A percentile compares a stretch with the other conserved stretches of the same genome.
Evolutionary conservation across 2,888 invertebrate species (phyloP).

Genomic region (Dascillus cervinus): DNA sequence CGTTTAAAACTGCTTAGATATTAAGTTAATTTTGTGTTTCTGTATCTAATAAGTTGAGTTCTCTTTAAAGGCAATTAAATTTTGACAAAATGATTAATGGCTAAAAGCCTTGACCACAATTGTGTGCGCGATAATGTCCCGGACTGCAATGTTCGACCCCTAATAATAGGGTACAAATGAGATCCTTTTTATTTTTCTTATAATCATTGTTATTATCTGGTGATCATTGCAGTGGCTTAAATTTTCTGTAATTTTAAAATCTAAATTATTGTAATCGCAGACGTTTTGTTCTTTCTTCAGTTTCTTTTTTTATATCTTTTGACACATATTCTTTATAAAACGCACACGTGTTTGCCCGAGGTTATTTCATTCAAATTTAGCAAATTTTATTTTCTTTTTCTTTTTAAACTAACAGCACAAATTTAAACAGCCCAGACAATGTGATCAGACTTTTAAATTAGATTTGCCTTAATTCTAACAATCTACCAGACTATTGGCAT

Average conservation of each 20-base stretch:
- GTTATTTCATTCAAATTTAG: no score
- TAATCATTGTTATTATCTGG: conserved; percentile 35
- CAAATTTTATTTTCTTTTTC: no score
- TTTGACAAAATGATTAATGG: conserved; percentile 42
- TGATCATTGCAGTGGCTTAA: conserved; percentile 30
- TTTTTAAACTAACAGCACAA: no score
- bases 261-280: conserved; percentile 13
- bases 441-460: no score
- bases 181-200: conserved; percentile 30
- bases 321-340: no score
- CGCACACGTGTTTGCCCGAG: no score
- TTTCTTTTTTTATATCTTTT: conserved; percentile 1
- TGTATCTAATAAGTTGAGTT: conserved; percentile 26
- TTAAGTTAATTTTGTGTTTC: conserved; percentile 25
- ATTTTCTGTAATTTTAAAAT: conserved; percentile 14
- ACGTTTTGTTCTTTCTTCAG: conserved; percentile 11
- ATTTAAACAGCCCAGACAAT: no score
- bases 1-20: conserved; percentile 27
- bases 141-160: conserved; percentile 29
- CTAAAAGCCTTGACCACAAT: conserved; percentile 33
- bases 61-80: conserved; percentile 37
- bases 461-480: no score
- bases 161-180: conserved; percentile 35
- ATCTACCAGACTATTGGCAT: no score
- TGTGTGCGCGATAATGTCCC: conserved; percentile 34